Evolutionary conservation across 2,113 vertebrate species (phyloP), one percentile per base, ranked within the genome.

Genomic region (Dipodomys ordii): DNA sequence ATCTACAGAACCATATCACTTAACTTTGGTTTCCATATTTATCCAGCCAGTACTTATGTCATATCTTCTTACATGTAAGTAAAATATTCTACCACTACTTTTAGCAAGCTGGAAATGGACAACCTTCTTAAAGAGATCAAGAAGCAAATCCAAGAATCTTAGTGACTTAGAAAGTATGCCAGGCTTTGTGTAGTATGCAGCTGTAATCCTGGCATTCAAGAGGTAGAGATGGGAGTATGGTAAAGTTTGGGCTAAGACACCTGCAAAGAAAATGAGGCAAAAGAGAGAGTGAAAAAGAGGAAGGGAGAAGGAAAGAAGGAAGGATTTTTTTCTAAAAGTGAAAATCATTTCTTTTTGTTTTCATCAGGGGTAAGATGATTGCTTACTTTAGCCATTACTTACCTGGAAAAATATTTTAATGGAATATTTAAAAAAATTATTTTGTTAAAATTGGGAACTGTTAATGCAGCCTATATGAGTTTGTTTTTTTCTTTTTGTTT

Each of bases 21-120:
- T 77, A 76, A 46, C 30, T 83, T 91, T 91, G 60, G 64, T 65
- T 91, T 27, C 27, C 2, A 2, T 92, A 9, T 65, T 88, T 96
- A 49, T 30, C 30, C 32, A 83, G 46, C 32, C 73, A 82, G 1
- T 90, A 65, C 13, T 69, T 88, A 39, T 78, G 20, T 28, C 64
- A 73, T 71, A 92, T 87, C 80, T n/a, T 77, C 13, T 74, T 92
- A 46, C 18, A 64, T 83, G 25, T 87, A 71, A 39, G 11, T 82
- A n/a, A 87, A 53, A 23, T 39, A 19, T 20, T 69, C 39, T 32
- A 74, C 19, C 46, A 73, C 13, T 73, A 25, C 60, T 93, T 80
- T 88, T 91, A 87, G 62, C 49, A 79, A 76, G 11, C 22, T 93
- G 28, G 25, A 27, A 28, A 27, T 68, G 32, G 16, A 68, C 3